Conservation (phyloP, 2,113 vertebrate species). For the Lasiurus cinereus region DNA sequence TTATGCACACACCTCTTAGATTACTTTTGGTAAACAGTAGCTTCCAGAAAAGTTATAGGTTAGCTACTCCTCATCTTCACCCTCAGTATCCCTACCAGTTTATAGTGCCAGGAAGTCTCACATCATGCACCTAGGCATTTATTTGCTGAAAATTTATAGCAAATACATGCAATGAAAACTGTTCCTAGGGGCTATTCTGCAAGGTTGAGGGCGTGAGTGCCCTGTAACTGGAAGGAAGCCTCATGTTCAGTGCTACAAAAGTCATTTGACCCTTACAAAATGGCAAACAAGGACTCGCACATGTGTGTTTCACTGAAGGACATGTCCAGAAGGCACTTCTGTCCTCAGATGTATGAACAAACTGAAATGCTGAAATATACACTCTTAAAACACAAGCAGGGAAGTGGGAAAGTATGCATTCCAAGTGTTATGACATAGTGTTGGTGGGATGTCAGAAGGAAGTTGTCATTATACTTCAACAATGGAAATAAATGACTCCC, state of each 20-base stretch:
- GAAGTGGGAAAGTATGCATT: neutral
- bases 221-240: neutral
- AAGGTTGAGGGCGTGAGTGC: neutral
- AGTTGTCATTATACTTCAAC: neutral
- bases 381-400: neutral
- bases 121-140: neutral
- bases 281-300: neutral
- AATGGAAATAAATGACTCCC: neutral
- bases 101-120: neutral
- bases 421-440: neutral
- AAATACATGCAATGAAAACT: neutral
- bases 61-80: neutral
- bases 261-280: neutral
- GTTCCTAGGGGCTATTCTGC: neutral
- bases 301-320: neutral
- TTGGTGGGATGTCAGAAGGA: neutral
- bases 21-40: neutral
- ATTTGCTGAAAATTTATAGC: neutral
- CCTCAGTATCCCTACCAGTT: neutral
- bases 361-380: neutral
- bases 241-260: rapidly evolving
- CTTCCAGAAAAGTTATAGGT: neutral
- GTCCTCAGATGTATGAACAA: neutral
- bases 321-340: rapidly evolving
- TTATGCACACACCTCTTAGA: neutral